Percentiles rank a stretch among this genome's conserved stretches.
phyloP scores from a whole-genome alignment of 1,140 invertebrate species.

The Zaprionus davidi region DNA sequence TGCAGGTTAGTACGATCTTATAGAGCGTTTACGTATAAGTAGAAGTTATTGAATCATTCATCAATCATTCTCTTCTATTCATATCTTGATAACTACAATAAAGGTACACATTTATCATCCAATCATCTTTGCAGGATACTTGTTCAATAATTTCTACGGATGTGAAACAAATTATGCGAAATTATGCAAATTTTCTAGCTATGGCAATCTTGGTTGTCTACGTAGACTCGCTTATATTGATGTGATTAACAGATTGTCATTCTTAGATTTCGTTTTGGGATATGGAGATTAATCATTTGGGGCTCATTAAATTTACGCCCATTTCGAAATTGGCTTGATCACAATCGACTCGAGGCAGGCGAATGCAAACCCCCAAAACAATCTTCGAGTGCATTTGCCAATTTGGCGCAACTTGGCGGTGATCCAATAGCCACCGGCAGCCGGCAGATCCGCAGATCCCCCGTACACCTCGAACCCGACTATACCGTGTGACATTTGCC shows the following conservation, averaged over 20 bases:
- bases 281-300: constrained; percentile 13
- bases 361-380: constrained; percentile 37
- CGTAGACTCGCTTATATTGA: neutral
- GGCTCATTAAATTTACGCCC: constrained; percentile 9
- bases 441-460: too few relatives aligned
- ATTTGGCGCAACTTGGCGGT: constrained; percentile 59
- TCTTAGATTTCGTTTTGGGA: neutral
- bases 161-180: too few relatives aligned
- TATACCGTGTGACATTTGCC: constrained; percentile 30
- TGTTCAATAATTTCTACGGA: too few relatives aligned
- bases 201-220: neutral
- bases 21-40: too few relatives aligned
- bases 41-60: too few relatives aligned
- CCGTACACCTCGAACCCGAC: neutral
- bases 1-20: too few relatives aligned
- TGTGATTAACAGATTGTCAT: neutral
- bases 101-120: too few relatives aligned
- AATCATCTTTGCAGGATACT: too few relatives aligned
- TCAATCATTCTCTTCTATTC: too few relatives aligned
- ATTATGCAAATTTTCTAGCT: neutral
- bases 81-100: too few relatives aligned
- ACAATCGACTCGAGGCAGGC: constrained; percentile 16
- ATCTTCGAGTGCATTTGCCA: constrained; percentile 53
- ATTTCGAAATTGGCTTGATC: constrained; percentile 38
- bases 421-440: constrained; percentile 49